phyloP scores from a whole-genome alignment of 1,140 invertebrate genomes.

The Bursaphelenchus mucronatus region DNA sequence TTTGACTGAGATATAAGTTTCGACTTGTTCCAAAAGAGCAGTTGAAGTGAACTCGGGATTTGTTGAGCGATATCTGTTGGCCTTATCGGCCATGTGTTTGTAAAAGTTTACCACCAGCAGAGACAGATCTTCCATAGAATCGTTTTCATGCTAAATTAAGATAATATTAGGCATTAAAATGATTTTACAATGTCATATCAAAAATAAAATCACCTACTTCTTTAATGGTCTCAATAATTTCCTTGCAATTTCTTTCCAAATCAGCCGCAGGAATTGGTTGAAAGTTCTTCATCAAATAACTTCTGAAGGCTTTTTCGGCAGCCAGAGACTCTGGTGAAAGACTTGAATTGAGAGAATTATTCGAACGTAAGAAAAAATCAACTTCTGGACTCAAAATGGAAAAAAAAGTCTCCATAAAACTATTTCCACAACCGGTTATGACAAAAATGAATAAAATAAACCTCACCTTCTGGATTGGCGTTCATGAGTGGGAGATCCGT shows the following conservation, averaged over 20 bases:
- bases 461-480: no score
- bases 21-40: conserved; percentile 48
- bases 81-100: conserved; percentile 70
- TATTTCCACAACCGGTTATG: no score
- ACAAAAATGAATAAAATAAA: no score
- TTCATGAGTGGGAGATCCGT: no score
- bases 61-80: conserved; percentile 10
- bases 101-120: conserved; percentile 80
- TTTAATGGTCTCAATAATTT: conserved; percentile 40
- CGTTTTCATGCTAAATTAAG: conserved; percentile 3
- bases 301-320: conserved; percentile 26
- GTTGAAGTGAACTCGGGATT: conserved; percentile 13
- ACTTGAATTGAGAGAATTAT: no score
- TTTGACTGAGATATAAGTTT: conserved; percentile 48
- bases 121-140: conserved; percentile 28
- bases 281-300: conserved; percentile 35
- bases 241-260: conserved; percentile 38
- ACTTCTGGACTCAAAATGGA: no score
- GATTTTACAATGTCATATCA: conserved; percentile 21
- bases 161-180: background rate
- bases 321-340: conserved; percentile 29
- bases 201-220: conserved; percentile 26
- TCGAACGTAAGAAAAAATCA: no score
- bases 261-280: conserved; percentile 28
- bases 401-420: no score